Percentiles rank a stretch among this genome's conserved stretches.
These are phyloP conservation scores for Syngnathoides biaculeatus DNA, from an alignment of 2,113 vertebrate species.

Conservation along the genomic window DNA sequence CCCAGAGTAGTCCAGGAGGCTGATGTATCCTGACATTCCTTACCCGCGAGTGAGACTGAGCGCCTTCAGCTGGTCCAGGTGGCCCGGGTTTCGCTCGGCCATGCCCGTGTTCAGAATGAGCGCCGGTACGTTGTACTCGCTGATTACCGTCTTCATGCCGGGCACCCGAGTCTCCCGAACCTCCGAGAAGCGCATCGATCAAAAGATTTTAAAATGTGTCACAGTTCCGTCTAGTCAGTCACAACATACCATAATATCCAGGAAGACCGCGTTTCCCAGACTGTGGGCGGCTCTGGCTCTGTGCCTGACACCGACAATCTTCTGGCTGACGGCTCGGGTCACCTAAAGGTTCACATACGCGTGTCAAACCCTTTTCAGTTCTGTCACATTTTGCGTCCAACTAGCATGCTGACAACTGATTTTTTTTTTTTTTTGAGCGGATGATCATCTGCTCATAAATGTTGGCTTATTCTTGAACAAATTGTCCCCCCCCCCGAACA, in stretches of 20 bases:
- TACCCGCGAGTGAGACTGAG: no score
- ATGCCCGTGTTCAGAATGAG: constrained; percentile 83
- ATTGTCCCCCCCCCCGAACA: not conserved
- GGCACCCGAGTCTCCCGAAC: constrained; percentile 74
- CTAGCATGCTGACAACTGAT: not conserved
- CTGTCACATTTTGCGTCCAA: not conserved
- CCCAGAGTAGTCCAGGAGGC: no score
- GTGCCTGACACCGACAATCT: constrained; percentile 82
- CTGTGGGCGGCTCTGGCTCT: constrained; percentile 78
- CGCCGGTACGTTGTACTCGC: constrained; percentile 80
- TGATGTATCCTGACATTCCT: not conserved
- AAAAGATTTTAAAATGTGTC: not conserved
- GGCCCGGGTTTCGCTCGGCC: constrained; percentile 79
- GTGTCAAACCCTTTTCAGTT: not conserved
- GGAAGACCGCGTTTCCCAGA: constrained; percentile 83
- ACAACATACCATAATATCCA: constrained; percentile 85
- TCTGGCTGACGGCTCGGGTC: constrained; percentile 76
- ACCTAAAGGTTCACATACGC: constrained; percentile 68
- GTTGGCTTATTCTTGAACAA: not conserved
- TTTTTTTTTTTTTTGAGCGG: no score
- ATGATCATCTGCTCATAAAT: not conserved
- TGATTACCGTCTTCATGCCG: constrained; percentile 73
- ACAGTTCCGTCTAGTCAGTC: not conserved
- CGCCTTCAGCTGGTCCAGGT: constrained; percentile 69
- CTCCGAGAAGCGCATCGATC: constrained; percentile 56